Conservation (phyloP, 1,140 invertebrate genomes). For the Zaprionus kolodkinae region DNA sequence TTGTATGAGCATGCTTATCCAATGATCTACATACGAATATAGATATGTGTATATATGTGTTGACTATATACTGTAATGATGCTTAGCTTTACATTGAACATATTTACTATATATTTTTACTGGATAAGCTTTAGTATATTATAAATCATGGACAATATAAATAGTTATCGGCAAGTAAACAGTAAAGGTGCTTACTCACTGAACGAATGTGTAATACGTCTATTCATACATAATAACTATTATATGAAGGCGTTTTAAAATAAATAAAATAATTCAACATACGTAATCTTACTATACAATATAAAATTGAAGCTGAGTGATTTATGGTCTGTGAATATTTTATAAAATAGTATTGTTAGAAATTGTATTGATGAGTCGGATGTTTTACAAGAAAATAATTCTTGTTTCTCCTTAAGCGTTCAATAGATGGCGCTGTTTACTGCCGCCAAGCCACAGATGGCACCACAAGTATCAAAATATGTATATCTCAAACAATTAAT, state of each 20-base stretch:
- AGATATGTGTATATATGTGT: conserved; percentile 13
- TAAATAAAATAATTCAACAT: conserved; percentile 10
- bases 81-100: conserved; percentile 47
- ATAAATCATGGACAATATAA: conserved; percentile 54
- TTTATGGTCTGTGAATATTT: neutral
- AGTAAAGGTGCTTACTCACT: conserved; percentile 54
- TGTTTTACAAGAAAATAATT: neutral
- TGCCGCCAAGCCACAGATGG: conserved; percentile 4
- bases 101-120: conserved; percentile 29
- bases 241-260: conserved; percentile 46
- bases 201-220: conserved; percentile 43
- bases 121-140: conserved; percentile 28
- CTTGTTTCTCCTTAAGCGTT: neutral
- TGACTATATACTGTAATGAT: conserved; percentile 46
- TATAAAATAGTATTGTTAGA: neutral
- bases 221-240: conserved; percentile 20
- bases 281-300: neutral
- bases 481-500: neutral
- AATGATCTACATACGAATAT: conserved; percentile 17
- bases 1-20: conserved; percentile 32
- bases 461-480: conserved; percentile 10
- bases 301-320: neutral
- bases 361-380: no score
- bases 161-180: conserved; percentile 12
- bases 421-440: conserved; percentile 10